Percentiles rank a stretch among this genome's conserved stretches.
Evolutionary conservation across 2,888 invertebrate genomes (phyloP).

Genomic region (Mythimna vitellina): DNA sequence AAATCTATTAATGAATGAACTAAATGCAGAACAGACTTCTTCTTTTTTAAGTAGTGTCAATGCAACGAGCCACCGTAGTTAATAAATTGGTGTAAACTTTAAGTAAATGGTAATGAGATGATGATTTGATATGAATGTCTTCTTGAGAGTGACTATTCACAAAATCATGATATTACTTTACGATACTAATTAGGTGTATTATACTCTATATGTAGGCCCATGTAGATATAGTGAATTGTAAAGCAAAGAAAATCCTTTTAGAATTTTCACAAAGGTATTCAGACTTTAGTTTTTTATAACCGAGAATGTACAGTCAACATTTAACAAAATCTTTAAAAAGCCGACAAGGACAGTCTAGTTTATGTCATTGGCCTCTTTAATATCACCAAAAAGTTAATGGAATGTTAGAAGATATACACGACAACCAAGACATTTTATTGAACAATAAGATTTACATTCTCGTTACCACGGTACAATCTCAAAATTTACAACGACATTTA

Average conservation of each 20-base stretch:
- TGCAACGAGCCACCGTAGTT: background rate
- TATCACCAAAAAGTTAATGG: slow-evolving; percentile 1
- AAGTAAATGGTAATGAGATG: slow-evolving; percentile 22
- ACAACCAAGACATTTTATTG: background rate
- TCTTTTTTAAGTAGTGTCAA: slow-evolving; percentile 1
- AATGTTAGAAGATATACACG: background rate
- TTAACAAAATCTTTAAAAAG: background rate
- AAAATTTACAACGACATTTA: slow-evolving; percentile 4
- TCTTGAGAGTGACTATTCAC: background rate
- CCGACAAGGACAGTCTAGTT: background rate
- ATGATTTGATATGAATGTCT: slow-evolving; percentile 6
- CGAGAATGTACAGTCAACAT: background rate
- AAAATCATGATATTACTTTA: slow-evolving; percentile 17
- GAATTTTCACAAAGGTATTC: background rate
- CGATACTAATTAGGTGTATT: background rate
- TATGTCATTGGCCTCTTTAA: background rate
- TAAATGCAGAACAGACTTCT: slow-evolving; percentile 17
- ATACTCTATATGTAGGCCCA: background rate
- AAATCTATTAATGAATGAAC: slow-evolving; percentile 14
- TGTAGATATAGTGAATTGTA: background rate
- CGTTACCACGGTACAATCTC: slow-evolving; percentile 12
- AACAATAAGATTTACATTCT: slow-evolving; percentile 31
- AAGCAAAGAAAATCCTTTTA: background rate
- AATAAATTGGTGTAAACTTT: slow-evolving; percentile 22
- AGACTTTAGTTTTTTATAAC: background rate